phyloP scores from a whole-genome alignment of 2,888 invertebrate species.

The Hymenopus coronatus region DNA sequence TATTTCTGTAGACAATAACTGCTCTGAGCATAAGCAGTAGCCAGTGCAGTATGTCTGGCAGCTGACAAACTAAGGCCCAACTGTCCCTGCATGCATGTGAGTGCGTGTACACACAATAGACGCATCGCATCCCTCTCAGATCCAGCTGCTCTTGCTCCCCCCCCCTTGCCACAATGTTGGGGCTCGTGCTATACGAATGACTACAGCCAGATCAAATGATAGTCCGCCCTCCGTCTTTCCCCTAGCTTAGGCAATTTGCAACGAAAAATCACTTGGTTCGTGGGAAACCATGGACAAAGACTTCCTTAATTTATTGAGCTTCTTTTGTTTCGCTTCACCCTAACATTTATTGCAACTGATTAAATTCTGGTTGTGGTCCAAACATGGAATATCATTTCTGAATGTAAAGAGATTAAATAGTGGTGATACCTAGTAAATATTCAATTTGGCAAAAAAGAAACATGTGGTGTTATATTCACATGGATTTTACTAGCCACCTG shows the following conservation, averaged over 20 bases:
- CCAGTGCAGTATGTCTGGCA: not conserved
- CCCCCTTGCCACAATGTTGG: too few relatives aligned
- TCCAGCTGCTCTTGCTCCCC: not conserved
- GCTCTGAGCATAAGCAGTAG: not conserved
- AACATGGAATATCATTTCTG: too few relatives aligned
- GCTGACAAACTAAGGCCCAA: not conserved
- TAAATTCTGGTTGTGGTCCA: too few relatives aligned
- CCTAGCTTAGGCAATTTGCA: not conserved
- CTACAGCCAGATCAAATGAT: not conserved
- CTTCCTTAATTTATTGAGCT: too few relatives aligned
- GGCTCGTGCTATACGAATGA: not conserved
- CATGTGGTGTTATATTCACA: too few relatives aligned
- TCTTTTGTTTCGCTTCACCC: too few relatives aligned
- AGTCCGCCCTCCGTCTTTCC: not conserved
- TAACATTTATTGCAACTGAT: too few relatives aligned
- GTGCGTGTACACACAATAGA: not conserved
- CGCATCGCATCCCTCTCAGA: not conserved
- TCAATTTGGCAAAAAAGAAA: too few relatives aligned
- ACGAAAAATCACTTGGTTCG: not conserved
- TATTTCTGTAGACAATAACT: too few relatives aligned
- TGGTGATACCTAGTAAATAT: too few relatives aligned
- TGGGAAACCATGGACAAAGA: not conserved
- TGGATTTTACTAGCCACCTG: too few relatives aligned
- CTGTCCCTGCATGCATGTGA: not conserved
- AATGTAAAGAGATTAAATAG: too few relatives aligned